These are phyloP conservation scores for Prosapia bicincta DNA, from an alignment of 2,888 invertebrate genomes.

Conservation along the genomic window DNA sequence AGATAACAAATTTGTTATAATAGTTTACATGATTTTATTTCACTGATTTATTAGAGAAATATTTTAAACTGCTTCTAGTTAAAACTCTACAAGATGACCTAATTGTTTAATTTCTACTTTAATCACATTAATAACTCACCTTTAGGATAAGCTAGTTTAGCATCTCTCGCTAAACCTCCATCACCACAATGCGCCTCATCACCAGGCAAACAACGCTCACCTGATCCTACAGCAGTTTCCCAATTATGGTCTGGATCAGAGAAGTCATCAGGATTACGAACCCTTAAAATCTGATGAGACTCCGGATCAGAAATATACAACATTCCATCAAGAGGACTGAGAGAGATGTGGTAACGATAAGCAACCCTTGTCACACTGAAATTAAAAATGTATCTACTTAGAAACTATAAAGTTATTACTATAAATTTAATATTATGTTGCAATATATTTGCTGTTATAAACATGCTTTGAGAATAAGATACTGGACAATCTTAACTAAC, in stretches of 20 bases:
- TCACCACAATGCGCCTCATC: slow-evolving; percentile 96
- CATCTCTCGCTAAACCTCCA: slow-evolving; percentile 86
- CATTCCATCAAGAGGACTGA: slow-evolving; percentile 90
- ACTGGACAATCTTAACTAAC: too few species aligned
- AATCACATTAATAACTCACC: slow-evolving; percentile 55
- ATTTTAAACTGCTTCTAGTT: too few species aligned
- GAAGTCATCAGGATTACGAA: slow-evolving; percentile 77
- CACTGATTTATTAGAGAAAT: too few species aligned
- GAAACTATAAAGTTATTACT: background rate
- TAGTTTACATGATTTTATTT: too few species aligned
- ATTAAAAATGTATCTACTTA: slow-evolving; percentile 40
- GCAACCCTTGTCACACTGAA: slow-evolving; percentile 87
- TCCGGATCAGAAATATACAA: slow-evolving; percentile 96
- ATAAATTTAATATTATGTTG: slow-evolving; percentile 6
- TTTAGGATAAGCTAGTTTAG: slow-evolving; percentile 93
- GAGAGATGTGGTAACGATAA: slow-evolving; percentile 94
- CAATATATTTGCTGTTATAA: background rate
- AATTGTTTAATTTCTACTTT: too few species aligned
- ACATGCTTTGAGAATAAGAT: too few species aligned
- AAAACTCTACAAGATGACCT: too few species aligned
- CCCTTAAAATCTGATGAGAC: slow-evolving; percentile 88
- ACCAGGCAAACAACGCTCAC: slow-evolving; percentile 82
- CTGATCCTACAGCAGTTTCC: slow-evolving; percentile 93
- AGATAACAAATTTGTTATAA: too few species aligned
- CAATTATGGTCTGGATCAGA: slow-evolving; percentile 87